Base-by-base conservation (phyloP, 2,888 invertebrate species). In the Agrochola litura region DNA sequence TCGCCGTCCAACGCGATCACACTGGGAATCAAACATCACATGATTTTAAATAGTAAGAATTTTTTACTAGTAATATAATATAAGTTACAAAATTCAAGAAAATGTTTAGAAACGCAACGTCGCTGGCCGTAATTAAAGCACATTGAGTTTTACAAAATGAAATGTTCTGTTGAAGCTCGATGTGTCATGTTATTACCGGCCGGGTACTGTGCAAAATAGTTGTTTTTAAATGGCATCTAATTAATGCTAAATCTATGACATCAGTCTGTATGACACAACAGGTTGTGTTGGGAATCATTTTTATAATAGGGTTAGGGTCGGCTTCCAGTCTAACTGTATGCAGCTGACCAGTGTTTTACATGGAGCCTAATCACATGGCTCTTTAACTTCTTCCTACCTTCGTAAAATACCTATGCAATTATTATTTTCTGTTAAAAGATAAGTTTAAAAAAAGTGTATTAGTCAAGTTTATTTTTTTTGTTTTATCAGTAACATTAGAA, bases 1-100 rank as follows among this genome's bases (percentile, higher is more conserved):
- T 99, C 99, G 43, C 99, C 99, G 93, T 99, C 99, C 89, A 99
- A 94, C 70, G 99, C 99, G 90, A 99, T 98, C 37, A 99, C 99
- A 79, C 99, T 98, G 84, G 88, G 90, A 14, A 63, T 0, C 0
- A 93, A 97, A 79, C 73, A 58, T 80, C 16, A 78, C 41, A 43
- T 58, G 43, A 2, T 60, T 58, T 1, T n/a, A 60, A 25, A 49
- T 30, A 30, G 19, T 6, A 66, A 12, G 6, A 9, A 19, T 16
- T 68, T 68, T 56, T 37, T n/a, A 68, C 10, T 37, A 12, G 5
- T 41, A 22, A 49, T 6, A 12, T 2, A 10, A 19, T 63, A 6
- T 37, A n/a, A n/a, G 6, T 52, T 2, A 52, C 52, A 52, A 52
- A 66, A 49, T 52, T 4, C 2, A 52, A 52, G 1, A 52, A 22